phyloP scores from a whole-genome alignment of 2,797 vertebrate species.

The Emys orbicularis region DNA sequence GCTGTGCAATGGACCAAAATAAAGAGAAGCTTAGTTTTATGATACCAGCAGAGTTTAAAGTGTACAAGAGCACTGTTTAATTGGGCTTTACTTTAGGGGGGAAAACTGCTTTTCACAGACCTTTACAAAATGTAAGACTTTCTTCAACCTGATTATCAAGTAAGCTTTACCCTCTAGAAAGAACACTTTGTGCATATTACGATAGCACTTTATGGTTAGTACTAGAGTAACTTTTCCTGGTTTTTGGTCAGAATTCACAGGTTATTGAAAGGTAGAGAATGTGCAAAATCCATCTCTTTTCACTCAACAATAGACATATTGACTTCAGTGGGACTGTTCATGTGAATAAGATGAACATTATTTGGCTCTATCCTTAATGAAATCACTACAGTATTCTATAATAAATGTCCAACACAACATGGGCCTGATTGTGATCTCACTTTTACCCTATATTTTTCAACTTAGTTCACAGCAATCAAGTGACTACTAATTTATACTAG shows the following conservation, averaged over 20 bases:
- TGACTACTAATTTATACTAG: not conserved
- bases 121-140: not conserved
- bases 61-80: not conserved
- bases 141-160: not conserved
- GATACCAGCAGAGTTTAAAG: too few species aligned
- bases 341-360: rapidly evolving
- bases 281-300: not conserved
- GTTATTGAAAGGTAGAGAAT: not conserved
- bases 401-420: rapidly evolving
- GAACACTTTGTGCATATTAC: too few species aligned
- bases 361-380: not conserved
- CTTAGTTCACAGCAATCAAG: not conserved
- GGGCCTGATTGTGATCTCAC: not conserved
- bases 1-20: too few species aligned
- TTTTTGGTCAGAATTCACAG: not conserved
- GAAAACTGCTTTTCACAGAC: rapidly evolving
- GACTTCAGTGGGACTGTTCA: not conserved
- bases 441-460: not conserved
- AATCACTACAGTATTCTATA: not conserved
- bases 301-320: not conserved
- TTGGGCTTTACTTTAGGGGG: not conserved
- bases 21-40: too few species aligned
- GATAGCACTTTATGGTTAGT: too few species aligned
- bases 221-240: too few species aligned
- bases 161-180: rapidly evolving